Percentiles rank a stretch among this genome's conserved stretches.
phyloP scores from a whole-genome alignment of 2,797 vertebrate species.

The Trachurus trachurus region DNA sequence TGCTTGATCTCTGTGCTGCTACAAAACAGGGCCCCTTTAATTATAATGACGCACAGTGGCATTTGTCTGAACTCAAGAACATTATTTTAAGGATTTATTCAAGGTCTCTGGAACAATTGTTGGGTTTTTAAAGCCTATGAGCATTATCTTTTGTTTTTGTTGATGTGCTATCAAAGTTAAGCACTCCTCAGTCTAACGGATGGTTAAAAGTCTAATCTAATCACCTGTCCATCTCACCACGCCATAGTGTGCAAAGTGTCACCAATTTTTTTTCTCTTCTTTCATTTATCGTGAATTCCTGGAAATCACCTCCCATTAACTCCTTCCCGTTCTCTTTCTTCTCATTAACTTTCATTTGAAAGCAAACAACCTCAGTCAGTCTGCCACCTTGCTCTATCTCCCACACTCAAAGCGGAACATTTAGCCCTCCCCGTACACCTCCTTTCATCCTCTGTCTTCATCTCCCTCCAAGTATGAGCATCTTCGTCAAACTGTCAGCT shows the following conservation, averaged over 20 bases:
- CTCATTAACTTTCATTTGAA: slow-evolving; percentile 6
- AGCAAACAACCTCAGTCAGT: neutral
- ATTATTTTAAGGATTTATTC: neutral
- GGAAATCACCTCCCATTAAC: neutral
- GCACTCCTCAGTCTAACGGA: neutral
- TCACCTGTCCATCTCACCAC: neutral
- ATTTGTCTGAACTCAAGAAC: neutral
- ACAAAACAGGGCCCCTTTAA: neutral
- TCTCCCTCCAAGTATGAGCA: slow-evolving; percentile 35
- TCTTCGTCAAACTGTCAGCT: slow-evolving; percentile 44
- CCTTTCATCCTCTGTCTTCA: slow-evolving; percentile 5
- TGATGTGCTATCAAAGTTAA: neutral
- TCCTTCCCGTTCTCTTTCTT: neutral
- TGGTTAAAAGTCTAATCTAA: neutral
- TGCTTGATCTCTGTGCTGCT: neutral
- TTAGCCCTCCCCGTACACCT: neutral
- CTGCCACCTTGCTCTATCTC: neutral
- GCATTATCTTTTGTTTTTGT: neutral
- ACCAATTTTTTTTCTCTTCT: neutral
- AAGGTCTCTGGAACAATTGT: neutral
- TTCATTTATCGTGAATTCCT: neutral
- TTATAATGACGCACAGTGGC: neutral
- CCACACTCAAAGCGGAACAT: slow-evolving; percentile 2
- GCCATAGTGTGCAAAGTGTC: neutral
- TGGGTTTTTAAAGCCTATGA: neutral